Evolutionary conservation across 2,888 invertebrate species (phyloP).

Genomic region (Apotomis betuletana): DNA sequence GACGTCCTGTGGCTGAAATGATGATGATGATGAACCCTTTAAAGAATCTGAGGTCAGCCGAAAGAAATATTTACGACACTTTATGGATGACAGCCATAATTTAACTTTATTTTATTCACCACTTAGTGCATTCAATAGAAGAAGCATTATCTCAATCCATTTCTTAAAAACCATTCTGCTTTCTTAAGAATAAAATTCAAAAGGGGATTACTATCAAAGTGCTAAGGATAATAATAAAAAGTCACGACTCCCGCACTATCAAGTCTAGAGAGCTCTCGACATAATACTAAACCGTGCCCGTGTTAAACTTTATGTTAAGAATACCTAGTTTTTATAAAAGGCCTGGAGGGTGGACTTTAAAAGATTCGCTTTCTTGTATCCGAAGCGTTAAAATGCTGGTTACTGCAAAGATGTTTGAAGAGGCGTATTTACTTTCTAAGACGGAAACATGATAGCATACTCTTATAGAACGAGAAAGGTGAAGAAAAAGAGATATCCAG

Average conservation of each 20-base stretch:
- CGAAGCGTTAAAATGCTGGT: not conserved
- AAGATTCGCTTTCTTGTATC: not conserved
- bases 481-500: too few relatives aligned
- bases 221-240: conserved; percentile 33
- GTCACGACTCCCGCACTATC: conserved; percentile 23
- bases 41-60: too few relatives aligned
- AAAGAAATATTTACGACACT: not conserved
- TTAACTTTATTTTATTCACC: not conserved
- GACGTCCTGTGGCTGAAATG: too few relatives aligned
- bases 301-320: conserved; percentile 13
- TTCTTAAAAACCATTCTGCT: conserved; percentile 12
- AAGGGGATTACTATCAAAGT: conserved; percentile 15
- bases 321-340: conserved; percentile 12
- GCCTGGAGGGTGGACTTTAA: not conserved
- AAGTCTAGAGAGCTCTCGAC: conserved; percentile 7
- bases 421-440: too few relatives aligned
- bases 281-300: conserved; percentile 22
- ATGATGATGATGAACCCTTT: too few relatives aligned
- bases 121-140: not conserved
- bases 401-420: not conserved
- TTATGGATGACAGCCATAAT: not conserved
- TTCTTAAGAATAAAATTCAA: conserved; percentile 27
- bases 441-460: too few relatives aligned
- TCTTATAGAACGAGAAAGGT: too few relatives aligned
- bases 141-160: conserved; percentile 14